Evolutionary conservation across 2,888 invertebrate genomes (phyloP), one percentile per base, ranked within the genome.

Genomic region (Tachina lurida): DNA sequence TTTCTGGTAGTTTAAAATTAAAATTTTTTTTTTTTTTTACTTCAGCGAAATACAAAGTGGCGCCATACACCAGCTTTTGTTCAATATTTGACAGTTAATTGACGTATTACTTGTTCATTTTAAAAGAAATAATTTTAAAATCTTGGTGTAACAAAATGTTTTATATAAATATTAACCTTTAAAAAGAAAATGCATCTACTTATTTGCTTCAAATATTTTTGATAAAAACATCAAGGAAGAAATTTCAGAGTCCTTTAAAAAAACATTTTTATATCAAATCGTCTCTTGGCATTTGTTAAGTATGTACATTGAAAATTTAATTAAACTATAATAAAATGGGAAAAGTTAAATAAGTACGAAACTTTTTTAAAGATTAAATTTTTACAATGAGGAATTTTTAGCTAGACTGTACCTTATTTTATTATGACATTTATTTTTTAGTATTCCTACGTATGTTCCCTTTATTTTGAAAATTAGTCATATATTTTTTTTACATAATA

Each of bases 71-170:
- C 74, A 58, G 82, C 85, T 79, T 62, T 83, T 86, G 86, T 86
- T 63, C 39, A 79, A 71, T 60, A 75, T 86, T 86, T 83, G 82
- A 83, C 82, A 83, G 83, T 65, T 86, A 83, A 86, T 86, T 86
- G 86, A 86, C 86, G 79, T 86, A 86, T 79, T 86, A 86, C 86
- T 86, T 86, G 86, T 76, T 54, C 60, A 31, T 78, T 79, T 31
- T 71, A 13, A 73, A 60, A 39, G 47, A 39, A 47, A 58, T 58
- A 10, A 15, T 2, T 60, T 68, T 7, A 41, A 58, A 45, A 22
- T 74, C 56, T 73, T 45, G 39, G 62, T 65, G 10, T n/a, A 63
- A 58, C 22, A 31, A 58, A 77, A 67, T 65, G 56, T 2, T 77
- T 56, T 56, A 47, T 56, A 41, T 15, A 49, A 70, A 43, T 45